Evolutionary conservation across 2,888 invertebrate species (phyloP), one percentile per base, ranked within the genome.

Genomic region (Ichneumoninae sp.): DNA sequence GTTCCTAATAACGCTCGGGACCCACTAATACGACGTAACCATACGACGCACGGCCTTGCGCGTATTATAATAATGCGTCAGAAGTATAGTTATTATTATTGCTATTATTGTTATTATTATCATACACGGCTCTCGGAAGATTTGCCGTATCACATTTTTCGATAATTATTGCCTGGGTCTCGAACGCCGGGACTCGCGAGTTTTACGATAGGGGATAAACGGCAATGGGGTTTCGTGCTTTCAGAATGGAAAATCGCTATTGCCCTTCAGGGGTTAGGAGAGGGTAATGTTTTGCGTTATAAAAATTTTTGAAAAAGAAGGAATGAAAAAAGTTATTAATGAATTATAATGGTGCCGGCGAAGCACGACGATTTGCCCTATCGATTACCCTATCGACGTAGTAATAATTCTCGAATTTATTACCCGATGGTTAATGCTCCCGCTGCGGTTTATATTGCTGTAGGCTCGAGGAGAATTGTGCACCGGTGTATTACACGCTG

Each of bases 1-100:
- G 84, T 84, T 84, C 71, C 84, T 84, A 84, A 84, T 84, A 78
- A 79, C 75, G 74, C 40, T 57, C 57, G 44, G 44, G 66, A 50
- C 50, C 70, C 69, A 30, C 74, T 75, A 66, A 84, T 74, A 75
- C 33, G n/a, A 5, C 70, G 57, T 69, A 69, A 77, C 16, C 50
- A 26, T 72, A 66, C 66, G 60, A 22, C 40, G 26, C 57, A 40
- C 62, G 62, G 50, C 75, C 76, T 77, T 80, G 75, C 33, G 13
- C 13, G 7, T 44, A 52, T 40, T 36, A 57, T 71, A 30, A 62
- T 74, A 62, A 82, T 40, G 62, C 52, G 57, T 30, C 19, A 10
- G 10, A 16, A 47, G 44, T 47, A 33, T 57, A 75, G 26, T 66
- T 71, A 70, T 79, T 76, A 69, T 47, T 33, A 1, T 47, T 44